A percentile compares a stretch with the other conserved stretches of the same genome.
These are phyloP conservation scores for Ypsolopha sequella DNA, from an alignment of 2,888 invertebrate genomes.

Conservation along the genomic window DNA sequence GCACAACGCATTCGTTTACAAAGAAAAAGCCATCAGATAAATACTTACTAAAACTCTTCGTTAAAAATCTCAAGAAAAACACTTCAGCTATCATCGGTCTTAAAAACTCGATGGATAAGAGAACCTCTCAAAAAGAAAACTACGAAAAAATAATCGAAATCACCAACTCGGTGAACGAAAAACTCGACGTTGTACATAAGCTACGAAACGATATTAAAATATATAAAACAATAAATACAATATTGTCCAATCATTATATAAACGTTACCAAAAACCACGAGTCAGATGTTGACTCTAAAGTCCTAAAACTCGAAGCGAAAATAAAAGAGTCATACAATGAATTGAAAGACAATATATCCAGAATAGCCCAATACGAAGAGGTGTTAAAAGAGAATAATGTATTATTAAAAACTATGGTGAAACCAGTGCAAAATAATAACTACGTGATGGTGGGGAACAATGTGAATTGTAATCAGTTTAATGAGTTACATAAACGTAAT, in stretches of 20 bases:
- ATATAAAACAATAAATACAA: constrained; percentile 56
- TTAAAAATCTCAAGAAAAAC: constrained; percentile 44
- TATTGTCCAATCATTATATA: constrained; percentile 57
- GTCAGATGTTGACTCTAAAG: constrained; percentile 40
- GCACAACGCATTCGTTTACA: no score
- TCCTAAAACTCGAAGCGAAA: constrained; percentile 43
- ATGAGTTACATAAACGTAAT: constrained; percentile 39
- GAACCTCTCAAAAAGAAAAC: constrained; percentile 25
- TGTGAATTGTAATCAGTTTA: constrained; percentile 36
- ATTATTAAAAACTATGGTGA: constrained; percentile 24
- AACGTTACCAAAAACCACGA: constrained; percentile 54
- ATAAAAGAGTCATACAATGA: constrained; percentile 44
- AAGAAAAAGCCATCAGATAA: constrained; percentile 27
- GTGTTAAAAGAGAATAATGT: constrained; percentile 32
- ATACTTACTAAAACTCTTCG: constrained; percentile 35
- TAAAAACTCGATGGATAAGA: constrained; percentile 36
- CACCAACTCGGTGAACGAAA: constrained; percentile 49
- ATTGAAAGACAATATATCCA: constrained; percentile 36
- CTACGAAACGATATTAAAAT: constrained; percentile 60
- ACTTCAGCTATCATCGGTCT: constrained; percentile 46
- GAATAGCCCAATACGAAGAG: constrained; percentile 27
- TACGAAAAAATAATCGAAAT: constrained; percentile 43
- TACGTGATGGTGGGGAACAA: constrained; percentile 46
- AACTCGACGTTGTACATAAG: constrained; percentile 53
- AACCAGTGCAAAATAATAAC: constrained; percentile 45